Evolutionary conservation across 2,888 invertebrate genomes (phyloP).

Genomic region (Diloba caeruleocephala): DNA sequence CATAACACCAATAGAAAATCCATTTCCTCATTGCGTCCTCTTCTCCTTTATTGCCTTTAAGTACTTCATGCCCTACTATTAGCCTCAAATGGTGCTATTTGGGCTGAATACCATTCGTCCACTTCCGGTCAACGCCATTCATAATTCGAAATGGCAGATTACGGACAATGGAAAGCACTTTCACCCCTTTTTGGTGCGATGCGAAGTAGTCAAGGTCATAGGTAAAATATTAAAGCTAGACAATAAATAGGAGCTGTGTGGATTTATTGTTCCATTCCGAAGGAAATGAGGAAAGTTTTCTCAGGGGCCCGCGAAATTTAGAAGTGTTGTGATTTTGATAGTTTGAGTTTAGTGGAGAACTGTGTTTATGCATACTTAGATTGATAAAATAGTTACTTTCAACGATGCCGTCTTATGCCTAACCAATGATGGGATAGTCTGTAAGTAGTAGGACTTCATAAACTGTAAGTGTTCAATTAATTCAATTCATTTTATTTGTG

Average conservation of each 20-base stretch:
- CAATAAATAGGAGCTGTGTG: conserved; percentile 40
- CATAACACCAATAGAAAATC: conserved; percentile 17
- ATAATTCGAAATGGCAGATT: conserved; percentile 43
- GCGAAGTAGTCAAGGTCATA: conserved; percentile 31
- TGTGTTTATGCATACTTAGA: conserved; percentile 27
- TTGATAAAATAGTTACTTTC: too few species aligned
- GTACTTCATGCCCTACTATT: conserved; percentile 16
- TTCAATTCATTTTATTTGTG: too few species aligned
- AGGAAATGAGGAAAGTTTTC: conserved; percentile 38
- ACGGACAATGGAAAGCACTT: conserved; percentile 44
- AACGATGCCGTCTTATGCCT: too few species aligned
- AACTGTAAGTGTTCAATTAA: too few species aligned
- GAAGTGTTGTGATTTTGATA: conserved; percentile 31
- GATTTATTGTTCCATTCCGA: conserved; percentile 43
- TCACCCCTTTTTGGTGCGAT: conserved; percentile 29
- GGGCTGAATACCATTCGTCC: conserved; percentile 45
- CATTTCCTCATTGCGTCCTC: conserved; percentile 21
- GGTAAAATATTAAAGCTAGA: conserved; percentile 43
- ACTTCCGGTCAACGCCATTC: conserved; percentile 57
- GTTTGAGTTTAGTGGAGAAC: conserved; percentile 18
- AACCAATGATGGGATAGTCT: too few species aligned
- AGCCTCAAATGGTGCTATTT: conserved; percentile 44
- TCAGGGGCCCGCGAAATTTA: conserved; percentile 28
- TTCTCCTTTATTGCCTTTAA: conserved; percentile 19
- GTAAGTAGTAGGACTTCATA: too few species aligned